phyloP scores from a whole-genome alignment of 2,888 invertebrate species.

The Agelastica alni region DNA sequence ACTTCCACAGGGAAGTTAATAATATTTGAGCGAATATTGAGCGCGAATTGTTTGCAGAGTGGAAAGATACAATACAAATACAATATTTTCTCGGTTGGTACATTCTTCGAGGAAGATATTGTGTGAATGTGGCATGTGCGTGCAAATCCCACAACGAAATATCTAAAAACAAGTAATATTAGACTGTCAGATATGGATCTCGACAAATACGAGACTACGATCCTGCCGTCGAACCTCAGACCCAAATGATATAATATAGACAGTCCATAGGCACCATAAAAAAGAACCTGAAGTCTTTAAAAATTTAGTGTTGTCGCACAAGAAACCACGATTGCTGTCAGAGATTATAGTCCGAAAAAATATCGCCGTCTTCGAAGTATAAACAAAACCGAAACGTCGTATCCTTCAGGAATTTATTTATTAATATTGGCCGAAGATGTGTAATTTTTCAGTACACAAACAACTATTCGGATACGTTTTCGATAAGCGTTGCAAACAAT shows the following conservation, averaged over 20 bases:
- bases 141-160: too few species aligned
- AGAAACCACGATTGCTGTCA: conserved; percentile 46
- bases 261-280: conserved; percentile 30
- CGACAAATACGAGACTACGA: conserved; percentile 25
- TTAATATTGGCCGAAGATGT: conserved; percentile 44
- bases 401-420: conserved; percentile 46
- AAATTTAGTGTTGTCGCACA: conserved; percentile 49
- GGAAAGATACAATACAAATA: too few species aligned
- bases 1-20: too few species aligned
- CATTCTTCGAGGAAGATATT: too few species aligned
- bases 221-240: conserved; percentile 20
- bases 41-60: too few species aligned
- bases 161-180: too few species aligned
- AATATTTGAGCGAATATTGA: too few species aligned
- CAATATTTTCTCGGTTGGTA: too few species aligned
- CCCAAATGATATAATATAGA: conserved; percentile 33
- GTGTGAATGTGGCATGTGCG: too few species aligned
- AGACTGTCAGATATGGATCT: too few species aligned
- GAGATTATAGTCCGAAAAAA: conserved; percentile 44
- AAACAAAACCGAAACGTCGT: conserved; percentile 48
- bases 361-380: conserved; percentile 46
- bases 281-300: conserved; percentile 30
- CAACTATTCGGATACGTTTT: too few species aligned
- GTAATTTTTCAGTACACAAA: too few species aligned
- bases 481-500: conserved; percentile 16